A percentile compares a stretch with the other conserved stretches of the same genome.
Evolutionary conservation across 2,888 invertebrate genomes (phyloP).

Genomic region (Nomada flava): DNA sequence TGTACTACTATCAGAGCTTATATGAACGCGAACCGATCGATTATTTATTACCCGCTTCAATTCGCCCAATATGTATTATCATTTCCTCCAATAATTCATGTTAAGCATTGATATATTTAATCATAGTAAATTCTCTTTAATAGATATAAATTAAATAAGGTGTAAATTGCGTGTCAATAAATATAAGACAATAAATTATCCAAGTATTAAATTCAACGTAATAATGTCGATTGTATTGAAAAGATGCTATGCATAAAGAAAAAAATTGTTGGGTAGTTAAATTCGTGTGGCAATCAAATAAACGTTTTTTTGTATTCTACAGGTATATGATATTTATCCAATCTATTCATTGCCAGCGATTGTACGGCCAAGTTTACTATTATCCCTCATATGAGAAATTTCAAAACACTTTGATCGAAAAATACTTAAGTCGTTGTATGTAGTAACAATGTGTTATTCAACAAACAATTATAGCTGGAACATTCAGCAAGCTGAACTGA

Average conservation of each 20-base stretch:
- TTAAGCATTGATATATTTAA: not conserved
- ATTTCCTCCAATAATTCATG: not conserved
- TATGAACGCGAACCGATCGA: constrained; percentile 12
- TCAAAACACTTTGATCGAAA: not conserved
- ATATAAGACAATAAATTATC: too few relatives aligned
- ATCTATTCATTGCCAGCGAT: not conserved
- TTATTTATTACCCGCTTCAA: constrained; percentile 10
- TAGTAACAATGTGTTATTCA: not conserved
- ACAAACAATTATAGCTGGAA: constrained; percentile 25
- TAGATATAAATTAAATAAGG: not conserved
- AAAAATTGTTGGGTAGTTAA: too few relatives aligned
- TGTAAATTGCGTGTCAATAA: not conserved
- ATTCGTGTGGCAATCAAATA: too few relatives aligned
- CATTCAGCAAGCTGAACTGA: constrained; percentile 17
- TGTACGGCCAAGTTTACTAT: too few relatives aligned
- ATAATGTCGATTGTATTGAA: too few relatives aligned
- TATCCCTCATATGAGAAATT: too few relatives aligned
- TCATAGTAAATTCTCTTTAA: not conserved
- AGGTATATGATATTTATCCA: too few relatives aligned
- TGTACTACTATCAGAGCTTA: not conserved
- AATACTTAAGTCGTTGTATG: not conserved
- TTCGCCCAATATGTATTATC: not conserved
- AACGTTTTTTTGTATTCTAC: too few relatives aligned
- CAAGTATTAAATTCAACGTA: too few relatives aligned
- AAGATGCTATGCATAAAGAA: too few relatives aligned